Conservation (phyloP, 2,113 vertebrate species). For the Monarcha castaneiventris region DNA sequence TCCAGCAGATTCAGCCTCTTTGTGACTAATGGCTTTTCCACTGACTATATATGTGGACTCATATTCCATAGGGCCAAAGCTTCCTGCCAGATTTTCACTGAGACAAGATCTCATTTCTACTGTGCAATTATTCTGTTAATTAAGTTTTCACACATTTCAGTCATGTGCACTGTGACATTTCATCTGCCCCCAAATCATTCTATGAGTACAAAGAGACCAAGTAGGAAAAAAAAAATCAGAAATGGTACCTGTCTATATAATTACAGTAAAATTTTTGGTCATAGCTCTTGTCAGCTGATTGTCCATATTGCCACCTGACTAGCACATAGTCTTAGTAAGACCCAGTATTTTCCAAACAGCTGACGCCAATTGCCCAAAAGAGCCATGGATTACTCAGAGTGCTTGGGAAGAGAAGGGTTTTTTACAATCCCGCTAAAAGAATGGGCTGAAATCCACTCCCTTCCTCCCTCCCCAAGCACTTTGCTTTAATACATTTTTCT, state of each 20-base stretch:
- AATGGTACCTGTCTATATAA: background rate
- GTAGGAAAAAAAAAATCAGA: background rate
- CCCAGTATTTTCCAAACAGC: background rate
- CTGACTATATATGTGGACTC: background rate
- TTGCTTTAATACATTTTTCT: background rate
- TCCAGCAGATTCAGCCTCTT: background rate
- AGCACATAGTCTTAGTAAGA: background rate
- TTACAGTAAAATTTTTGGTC: background rate
- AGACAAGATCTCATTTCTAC: background rate
- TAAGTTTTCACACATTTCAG: conserved; percentile 27
- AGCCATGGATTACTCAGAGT: background rate
- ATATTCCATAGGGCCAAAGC: background rate
- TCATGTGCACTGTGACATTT: background rate
- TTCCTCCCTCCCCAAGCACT: background rate
- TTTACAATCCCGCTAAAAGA: background rate
- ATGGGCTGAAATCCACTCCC: background rate
- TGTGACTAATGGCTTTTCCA: conserved; percentile 1
- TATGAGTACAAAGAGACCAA: background rate
- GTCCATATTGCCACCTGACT: background rate
- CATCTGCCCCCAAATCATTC: background rate
- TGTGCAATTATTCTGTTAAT: conserved; percentile 21
- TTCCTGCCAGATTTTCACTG: background rate
- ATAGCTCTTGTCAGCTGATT: background rate
- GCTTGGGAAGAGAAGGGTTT: background rate
- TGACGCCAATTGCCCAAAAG: background rate